Evolutionary conservation across 2,113 vertebrate genomes (phyloP).

Genomic region (Nerophis lumbriciformis): DNA sequence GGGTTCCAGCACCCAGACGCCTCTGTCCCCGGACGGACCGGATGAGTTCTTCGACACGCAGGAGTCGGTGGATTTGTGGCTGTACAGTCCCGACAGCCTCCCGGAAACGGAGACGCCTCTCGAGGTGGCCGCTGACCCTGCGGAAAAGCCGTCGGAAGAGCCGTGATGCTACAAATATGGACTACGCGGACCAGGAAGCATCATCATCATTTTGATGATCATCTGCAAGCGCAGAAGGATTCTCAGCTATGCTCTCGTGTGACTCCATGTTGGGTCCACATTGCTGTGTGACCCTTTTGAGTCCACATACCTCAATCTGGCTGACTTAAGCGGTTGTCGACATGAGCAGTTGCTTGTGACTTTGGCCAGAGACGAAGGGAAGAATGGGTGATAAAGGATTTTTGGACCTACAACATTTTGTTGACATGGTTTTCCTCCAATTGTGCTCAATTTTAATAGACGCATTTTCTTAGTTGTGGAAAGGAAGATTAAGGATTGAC

Average conservation of each 20-base stretch:
- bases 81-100: slow-evolving; percentile 43
- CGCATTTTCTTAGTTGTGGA: too few species aligned
- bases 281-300: too few species aligned
- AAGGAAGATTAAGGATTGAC: too few species aligned
- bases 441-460: too few species aligned
- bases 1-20: slow-evolving; percentile 70
- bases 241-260: background rate
- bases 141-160: slow-evolving; percentile 41
- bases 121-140: slow-evolving; percentile 47
- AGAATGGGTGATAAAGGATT: too few species aligned
- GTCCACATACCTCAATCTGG: too few species aligned
- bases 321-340: too few species aligned
- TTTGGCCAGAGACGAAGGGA: too few species aligned
- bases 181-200: background rate
- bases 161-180: background rate
- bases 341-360: too few species aligned
- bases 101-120: slow-evolving; percentile 29
- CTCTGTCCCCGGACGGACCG: slow-evolving; percentile 65
- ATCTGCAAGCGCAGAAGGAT: too few species aligned
- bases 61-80: slow-evolving; percentile 67
- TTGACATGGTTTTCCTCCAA: too few species aligned
- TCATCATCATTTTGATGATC: background rate
- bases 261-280: background rate
- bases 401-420: too few species aligned
- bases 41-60: slow-evolving; percentile 74